These are phyloP conservation scores for Drosophila pallidifrons DNA, from an alignment of 1,140 invertebrate species.

Conservation along the genomic window DNA sequence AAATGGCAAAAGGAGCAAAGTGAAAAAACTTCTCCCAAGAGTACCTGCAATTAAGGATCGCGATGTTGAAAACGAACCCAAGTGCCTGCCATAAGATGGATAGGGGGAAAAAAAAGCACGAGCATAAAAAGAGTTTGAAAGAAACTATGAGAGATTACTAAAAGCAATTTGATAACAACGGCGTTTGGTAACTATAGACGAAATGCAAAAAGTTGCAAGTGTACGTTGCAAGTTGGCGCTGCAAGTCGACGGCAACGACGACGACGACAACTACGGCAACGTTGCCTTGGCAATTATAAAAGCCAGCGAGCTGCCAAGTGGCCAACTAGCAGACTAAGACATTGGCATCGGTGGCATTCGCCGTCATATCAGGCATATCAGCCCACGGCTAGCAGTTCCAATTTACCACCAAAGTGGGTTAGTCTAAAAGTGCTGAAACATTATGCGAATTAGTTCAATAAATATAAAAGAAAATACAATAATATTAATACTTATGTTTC, in stretches of 20 bases:
- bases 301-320: constrained; percentile 58
- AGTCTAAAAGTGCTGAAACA: constrained; percentile 10
- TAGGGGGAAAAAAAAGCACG: not conserved
- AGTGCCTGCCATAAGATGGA: constrained; percentile 1
- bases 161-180: constrained; percentile 77
- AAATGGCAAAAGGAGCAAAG: not conserved
- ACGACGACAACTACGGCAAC: not conserved
- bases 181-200: constrained; percentile 37
- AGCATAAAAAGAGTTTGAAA: constrained; percentile 29
- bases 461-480: not conserved
- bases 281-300: constrained; percentile 66
- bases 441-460: not conserved
- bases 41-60: constrained; percentile 46
- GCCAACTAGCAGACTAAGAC: constrained; percentile 40
- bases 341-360: constrained; percentile 32
- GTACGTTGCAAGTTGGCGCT: constrained; percentile 31
- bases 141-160: constrained; percentile 70
- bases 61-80: constrained; percentile 22
- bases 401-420: constrained; percentile 23
- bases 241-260: not conserved
- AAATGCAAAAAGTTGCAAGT: constrained; percentile 56
- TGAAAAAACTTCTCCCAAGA: constrained; percentile 16
- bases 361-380: constrained; percentile 34
- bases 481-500: not conserved
- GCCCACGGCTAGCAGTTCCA: constrained; percentile 37